A percentile compares a stretch with the other conserved stretches of the same genome.
phyloP scores from a whole-genome alignment of 2,888 invertebrate genomes.

The Euplagia quadripunctaria region DNA sequence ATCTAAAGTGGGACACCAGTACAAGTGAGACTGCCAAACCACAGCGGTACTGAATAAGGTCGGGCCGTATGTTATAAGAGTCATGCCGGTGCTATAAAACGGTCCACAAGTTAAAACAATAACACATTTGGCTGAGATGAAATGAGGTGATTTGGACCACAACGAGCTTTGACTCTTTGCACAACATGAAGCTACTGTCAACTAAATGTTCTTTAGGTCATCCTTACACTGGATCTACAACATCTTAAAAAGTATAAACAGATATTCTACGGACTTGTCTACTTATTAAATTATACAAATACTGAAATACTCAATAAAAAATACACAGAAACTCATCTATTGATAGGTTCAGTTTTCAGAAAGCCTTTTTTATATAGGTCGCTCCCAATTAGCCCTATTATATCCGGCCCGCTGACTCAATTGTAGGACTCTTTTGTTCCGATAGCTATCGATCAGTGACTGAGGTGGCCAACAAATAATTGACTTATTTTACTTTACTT shows the following conservation, averaged over 20 bases:
- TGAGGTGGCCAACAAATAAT: background rate
- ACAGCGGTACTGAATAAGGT: constrained; percentile 64
- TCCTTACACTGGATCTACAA: constrained; percentile 1
- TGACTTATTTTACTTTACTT: too few relatives aligned
- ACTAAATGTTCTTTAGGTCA: constrained; percentile 62
- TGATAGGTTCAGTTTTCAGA: background rate
- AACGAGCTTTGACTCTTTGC: constrained; percentile 43
- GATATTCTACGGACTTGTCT: background rate
- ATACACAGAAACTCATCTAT: background rate
- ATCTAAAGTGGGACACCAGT: constrained; percentile 43
- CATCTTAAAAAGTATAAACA: background rate
- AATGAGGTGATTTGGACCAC: constrained; percentile 63
- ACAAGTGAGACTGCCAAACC: constrained; percentile 51
- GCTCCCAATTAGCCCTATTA: background rate
- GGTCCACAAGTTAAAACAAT: constrained; percentile 77
- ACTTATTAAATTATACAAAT: background rate
- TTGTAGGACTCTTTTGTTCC: background rate
- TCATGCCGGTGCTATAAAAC: constrained; percentile 61
- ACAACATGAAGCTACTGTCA: constrained; percentile 47
- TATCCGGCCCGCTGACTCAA: background rate
- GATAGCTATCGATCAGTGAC: background rate
- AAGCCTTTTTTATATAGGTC: background rate
- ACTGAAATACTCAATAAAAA: background rate
- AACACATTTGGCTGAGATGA: constrained; percentile 73
- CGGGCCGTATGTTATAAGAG: constrained; percentile 51